Percentiles rank a stretch among this genome's conserved stretches.
phyloP scores from a whole-genome alignment of 2,113 vertebrate species.

The Parus major region DNA sequence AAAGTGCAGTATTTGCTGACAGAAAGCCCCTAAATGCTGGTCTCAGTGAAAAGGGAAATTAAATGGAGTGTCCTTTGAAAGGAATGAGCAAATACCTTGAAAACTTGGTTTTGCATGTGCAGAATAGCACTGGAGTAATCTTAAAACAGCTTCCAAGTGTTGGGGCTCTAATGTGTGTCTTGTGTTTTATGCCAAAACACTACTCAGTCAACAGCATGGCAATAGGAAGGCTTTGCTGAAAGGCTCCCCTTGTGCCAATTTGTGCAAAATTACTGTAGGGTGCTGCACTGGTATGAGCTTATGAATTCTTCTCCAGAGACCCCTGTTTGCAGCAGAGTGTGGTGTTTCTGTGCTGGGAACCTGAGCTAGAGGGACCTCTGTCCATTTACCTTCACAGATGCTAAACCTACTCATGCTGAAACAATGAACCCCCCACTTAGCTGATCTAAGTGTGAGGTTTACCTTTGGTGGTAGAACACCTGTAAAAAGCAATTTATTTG shows the following conservation, averaged over 20 bases:
- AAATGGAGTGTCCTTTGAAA: not conserved
- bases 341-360: not conserved
- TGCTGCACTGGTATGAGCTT: not conserved
- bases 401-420: not conserved
- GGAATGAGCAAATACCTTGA: not conserved
- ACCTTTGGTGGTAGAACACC: not conserved
- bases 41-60: not conserved
- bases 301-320: not conserved
- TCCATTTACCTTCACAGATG: not conserved
- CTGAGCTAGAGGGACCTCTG: not conserved
- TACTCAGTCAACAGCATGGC: not conserved
- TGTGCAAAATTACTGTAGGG: not conserved
- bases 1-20: not conserved
- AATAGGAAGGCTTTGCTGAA: not conserved
- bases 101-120: not conserved
- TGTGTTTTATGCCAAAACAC: not conserved
- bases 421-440: not conserved
- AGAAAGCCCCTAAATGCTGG: not conserved
- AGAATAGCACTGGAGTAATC: not conserved
- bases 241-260: not conserved
- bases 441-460: not conserved
- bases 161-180: not conserved
- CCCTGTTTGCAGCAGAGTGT: not conserved
- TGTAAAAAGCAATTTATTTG: not conserved
- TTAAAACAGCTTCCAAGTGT: not conserved